Evolutionary conservation across 2,113 vertebrate genomes (phyloP), one percentile per base, ranked within the genome.

Genomic region (Neogale vison): DNA sequence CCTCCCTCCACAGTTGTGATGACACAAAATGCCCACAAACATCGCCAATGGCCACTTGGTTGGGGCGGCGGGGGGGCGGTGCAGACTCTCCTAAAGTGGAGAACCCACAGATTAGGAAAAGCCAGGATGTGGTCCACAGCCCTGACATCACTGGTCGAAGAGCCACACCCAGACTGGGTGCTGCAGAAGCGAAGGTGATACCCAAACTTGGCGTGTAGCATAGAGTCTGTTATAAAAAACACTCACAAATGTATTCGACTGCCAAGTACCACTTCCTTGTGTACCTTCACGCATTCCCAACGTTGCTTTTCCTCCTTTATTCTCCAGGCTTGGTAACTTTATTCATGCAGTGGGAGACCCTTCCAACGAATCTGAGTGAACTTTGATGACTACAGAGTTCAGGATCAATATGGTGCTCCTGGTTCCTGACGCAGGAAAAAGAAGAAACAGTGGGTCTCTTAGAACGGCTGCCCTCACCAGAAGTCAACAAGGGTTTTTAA

Each of bases 381-480:
- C 6, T 1, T 6, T 18, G 15, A 20, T 67, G 47, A 39, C 10
- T 0, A 39, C 1, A 9, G 45, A 21, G 18, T 11, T 67, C 7
- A 9, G 21, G 31, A 65, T 65, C 63, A 65, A 65, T 31, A 65
- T 65, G 63, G 63, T 65, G 26, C 26, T 39, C 47, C 20, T 76
- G 7, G 4, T 17, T 67, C 20, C 24, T 7, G 50, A 45, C 15
- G 11, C 2, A 34, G 45, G 21, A 55, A 65, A 23, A 77, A n/a
- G 9, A 23, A 63, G n/a, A 11, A 15, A n/a, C 52, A 45, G 15
- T 5, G 7, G 4, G 10, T 52, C 15, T 52, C n/a, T 39, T 6
- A 15, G 11, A 34, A 9, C 4, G 8, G 39, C 18, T 81, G 36
- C 20, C n/a, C 57, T 47, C 9, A 31, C 4, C 36, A 20, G 39